These are phyloP conservation scores for Butastur rufipennis DNA, from an alignment of 2,113 vertebrate species.

Conservation along the genomic window DNA sequence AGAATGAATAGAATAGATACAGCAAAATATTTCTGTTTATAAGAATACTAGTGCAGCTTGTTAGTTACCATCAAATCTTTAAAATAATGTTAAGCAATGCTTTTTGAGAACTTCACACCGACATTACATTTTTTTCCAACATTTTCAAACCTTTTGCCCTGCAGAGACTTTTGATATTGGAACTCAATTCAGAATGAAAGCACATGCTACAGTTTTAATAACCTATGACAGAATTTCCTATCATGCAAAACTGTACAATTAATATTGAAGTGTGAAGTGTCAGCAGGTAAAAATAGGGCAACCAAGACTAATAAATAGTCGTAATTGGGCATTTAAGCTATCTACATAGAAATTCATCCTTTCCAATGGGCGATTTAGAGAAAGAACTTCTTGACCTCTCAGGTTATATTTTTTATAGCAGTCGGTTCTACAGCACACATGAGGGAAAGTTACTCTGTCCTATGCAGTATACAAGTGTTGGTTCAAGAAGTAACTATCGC, in stretches of 20 bases:
- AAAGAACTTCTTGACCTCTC: slow-evolving; percentile 24
- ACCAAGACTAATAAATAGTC: background rate
- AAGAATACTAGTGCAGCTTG: background rate
- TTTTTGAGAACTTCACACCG: background rate
- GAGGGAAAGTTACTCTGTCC: slow-evolving; percentile 15
- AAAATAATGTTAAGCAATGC: background rate
- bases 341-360: slow-evolving; percentile 35
- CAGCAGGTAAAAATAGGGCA: background rate
- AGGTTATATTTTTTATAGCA: slow-evolving; percentile 29
- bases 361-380: background rate
- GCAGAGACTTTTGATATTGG: background rate
- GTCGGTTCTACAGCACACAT: slow-evolving; percentile 33
- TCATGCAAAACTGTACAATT: background rate
- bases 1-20: background rate
- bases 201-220: background rate
- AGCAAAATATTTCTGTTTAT: background rate
- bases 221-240: slow-evolving; percentile 29
- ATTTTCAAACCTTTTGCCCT: background rate
- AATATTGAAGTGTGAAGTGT: slow-evolving; percentile 17
- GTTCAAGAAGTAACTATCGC: slow-evolving; percentile 23
- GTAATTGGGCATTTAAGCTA: background rate
- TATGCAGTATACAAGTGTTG: slow-evolving; percentile 15
- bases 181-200: background rate
- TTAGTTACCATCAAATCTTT: background rate
- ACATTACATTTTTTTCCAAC: background rate